Conservation (phyloP, 2,888 invertebrate species). For the Eretmocerus hayati region DNA sequence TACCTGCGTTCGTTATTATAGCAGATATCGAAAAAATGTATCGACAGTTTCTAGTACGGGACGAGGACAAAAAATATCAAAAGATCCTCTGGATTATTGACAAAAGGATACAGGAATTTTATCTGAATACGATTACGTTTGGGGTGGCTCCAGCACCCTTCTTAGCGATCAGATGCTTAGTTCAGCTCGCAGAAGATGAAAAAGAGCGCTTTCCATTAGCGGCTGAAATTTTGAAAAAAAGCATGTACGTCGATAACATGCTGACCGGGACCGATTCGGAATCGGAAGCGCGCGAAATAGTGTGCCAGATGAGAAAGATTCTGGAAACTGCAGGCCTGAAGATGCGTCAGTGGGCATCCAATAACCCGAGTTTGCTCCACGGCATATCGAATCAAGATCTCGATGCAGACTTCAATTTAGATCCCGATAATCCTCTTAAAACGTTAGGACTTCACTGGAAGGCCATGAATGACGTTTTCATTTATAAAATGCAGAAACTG, state of each 20-base stretch:
- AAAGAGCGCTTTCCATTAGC: neutral
- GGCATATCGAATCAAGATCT: neutral
- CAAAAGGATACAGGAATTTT: neutral
- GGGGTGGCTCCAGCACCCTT: neutral
- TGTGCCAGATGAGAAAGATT: neutral
- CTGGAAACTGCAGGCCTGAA: neutral
- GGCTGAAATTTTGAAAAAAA: neutral
- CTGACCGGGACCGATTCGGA: neutral
- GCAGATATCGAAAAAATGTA: constrained; percentile 4
- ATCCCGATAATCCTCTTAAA: neutral
- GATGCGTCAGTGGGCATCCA: neutral
- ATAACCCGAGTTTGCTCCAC: neutral
- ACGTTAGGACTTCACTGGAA: constrained; percentile 3
- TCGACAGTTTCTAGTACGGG: neutral
- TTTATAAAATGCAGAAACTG: neutral
- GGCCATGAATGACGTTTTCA: neutral
- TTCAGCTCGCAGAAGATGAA: constrained; percentile 1
- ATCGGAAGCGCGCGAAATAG: neutral
- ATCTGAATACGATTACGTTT: neutral
- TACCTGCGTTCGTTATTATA: neutral
- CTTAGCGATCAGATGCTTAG: constrained; percentile 2
- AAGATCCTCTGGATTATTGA: neutral
- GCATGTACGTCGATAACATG: constrained; percentile 1
- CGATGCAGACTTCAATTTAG: neutral
- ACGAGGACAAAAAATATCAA: constrained; percentile 1